Evolutionary conservation across 2,113 vertebrate genomes (phyloP).

Genomic region (Euleptes europaea): DNA sequence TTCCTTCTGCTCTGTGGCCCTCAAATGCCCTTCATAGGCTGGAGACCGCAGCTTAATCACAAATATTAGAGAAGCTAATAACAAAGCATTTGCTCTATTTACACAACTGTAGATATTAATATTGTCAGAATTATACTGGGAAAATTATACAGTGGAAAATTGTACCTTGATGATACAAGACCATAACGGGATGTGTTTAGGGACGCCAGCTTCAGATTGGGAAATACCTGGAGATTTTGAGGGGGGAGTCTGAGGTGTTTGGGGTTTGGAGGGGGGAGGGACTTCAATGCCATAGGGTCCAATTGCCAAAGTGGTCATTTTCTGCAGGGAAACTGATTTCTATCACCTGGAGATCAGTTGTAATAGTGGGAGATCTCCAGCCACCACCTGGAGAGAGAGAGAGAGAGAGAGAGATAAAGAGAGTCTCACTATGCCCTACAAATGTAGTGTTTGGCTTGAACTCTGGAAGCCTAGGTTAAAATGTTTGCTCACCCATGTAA

Average conservation of each 20-base stretch:
- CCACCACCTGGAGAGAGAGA: no score
- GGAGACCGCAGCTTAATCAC: slow-evolving; percentile 27
- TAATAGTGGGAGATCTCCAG: no score
- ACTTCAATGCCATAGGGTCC: no score
- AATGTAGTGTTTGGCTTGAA: no score
- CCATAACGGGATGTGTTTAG: background rate
- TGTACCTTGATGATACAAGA: slow-evolving; percentile 55
- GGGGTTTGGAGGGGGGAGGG: no score
- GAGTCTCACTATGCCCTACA: background rate
- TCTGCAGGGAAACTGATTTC: no score
- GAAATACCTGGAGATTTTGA: no score
- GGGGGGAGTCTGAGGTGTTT: no score
- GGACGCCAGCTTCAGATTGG: no score
- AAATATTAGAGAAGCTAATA: slow-evolving; percentile 60
- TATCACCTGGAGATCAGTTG: no score
- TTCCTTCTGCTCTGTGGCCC: slow-evolving; percentile 45
- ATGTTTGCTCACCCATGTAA: background rate
- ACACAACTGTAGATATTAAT: slow-evolving; percentile 59
- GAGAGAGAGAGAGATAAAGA: no score
- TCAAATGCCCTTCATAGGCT: slow-evolving; percentile 44
- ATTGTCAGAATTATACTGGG: slow-evolving; percentile 62
- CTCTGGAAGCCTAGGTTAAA: background rate
- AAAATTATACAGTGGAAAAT: slow-evolving; percentile 60
- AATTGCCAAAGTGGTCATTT: no score
- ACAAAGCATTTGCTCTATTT: slow-evolving; percentile 23